phyloP scores from a whole-genome alignment of 2,888 invertebrate species.

The Aphidius colemani region DNA sequence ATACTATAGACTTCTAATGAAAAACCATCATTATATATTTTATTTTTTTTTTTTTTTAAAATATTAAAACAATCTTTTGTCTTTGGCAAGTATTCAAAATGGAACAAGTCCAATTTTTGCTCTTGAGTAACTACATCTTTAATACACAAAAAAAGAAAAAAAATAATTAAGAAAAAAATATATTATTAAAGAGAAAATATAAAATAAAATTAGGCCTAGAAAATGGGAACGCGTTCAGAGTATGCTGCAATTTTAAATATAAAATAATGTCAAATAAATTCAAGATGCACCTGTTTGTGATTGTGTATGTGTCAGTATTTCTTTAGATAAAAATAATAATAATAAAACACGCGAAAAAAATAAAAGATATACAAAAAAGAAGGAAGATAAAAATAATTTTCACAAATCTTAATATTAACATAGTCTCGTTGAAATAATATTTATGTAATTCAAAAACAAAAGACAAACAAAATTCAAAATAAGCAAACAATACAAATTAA shows the following conservation, averaged over 20 bases:
- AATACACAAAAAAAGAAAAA: conserved; percentile 2
- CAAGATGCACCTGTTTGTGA: conserved; percentile 6
- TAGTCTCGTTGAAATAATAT: conserved; percentile 4
- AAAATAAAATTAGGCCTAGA: conserved; percentile 7
- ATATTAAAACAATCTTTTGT: conserved; percentile 8
- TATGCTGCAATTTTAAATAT: not conserved
- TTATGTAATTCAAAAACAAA: conserved; percentile 1
- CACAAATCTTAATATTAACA: not conserved
- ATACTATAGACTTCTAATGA: conserved; percentile 5
- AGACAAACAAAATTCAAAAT: not conserved
- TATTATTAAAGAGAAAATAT: not conserved
- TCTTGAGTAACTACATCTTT: not conserved
- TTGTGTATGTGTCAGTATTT: conserved; percentile 14
- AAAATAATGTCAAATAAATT: not conserved
- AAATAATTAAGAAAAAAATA: not conserved
- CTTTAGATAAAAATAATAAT: conserved; percentile 17
- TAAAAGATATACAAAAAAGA: conserved; percentile 1
- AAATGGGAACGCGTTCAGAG: conserved; percentile 6
- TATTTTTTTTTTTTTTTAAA: not conserved
- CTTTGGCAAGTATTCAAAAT: conserved; percentile 17
- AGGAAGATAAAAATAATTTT: conserved; percentile 12
- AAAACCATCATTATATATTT: conserved; percentile 7
- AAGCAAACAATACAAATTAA: not conserved
- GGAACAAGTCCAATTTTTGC: conserved; percentile 13
- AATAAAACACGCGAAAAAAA: conserved; percentile 22